Evolutionary conservation across 2,113 vertebrate species (phyloP).

Genomic region (Phrynocephalus versicolor): DNA sequence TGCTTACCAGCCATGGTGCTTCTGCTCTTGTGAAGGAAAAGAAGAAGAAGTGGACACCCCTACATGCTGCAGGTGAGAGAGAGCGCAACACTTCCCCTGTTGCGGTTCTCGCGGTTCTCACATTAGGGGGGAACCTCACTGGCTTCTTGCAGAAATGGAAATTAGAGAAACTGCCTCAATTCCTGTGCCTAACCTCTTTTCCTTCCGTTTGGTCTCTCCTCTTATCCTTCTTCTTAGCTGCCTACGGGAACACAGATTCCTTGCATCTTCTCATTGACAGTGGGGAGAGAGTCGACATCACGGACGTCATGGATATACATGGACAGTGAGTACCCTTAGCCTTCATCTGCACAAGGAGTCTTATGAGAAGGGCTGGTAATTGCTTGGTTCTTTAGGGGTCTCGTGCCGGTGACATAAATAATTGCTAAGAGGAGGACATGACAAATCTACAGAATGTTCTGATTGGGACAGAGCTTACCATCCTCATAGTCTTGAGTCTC

Average conservation of each 20-base stretch:
- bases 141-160: not conserved
- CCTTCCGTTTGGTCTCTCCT: not conserved
- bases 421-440: not conserved
- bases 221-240: constrained; percentile 73
- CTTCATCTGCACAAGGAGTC: not conserved
- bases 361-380: not conserved
- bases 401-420: not conserved
- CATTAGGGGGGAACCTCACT: not conserved
- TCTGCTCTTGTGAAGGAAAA: constrained; percentile 87
- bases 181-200: accelerated
- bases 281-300: constrained; percentile 84
- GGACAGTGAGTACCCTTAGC: constrained; percentile 84
- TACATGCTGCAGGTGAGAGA: constrained; percentile 87
- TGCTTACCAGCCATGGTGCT: constrained; percentile 89
- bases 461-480: no score
- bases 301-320: constrained; percentile 86
- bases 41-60: constrained; percentile 85
- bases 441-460: not conserved
- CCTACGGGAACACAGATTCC: constrained; percentile 90
- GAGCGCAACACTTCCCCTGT: not conserved
- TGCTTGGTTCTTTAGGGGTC: not conserved
- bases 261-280: constrained; percentile 90
- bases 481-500: not conserved
- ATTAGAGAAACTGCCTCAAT: not conserved
- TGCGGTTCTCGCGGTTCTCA: not conserved